Evolutionary conservation across 2,888 invertebrate species (phyloP).

Genomic region (Drosophila parthenogenetica): DNA sequence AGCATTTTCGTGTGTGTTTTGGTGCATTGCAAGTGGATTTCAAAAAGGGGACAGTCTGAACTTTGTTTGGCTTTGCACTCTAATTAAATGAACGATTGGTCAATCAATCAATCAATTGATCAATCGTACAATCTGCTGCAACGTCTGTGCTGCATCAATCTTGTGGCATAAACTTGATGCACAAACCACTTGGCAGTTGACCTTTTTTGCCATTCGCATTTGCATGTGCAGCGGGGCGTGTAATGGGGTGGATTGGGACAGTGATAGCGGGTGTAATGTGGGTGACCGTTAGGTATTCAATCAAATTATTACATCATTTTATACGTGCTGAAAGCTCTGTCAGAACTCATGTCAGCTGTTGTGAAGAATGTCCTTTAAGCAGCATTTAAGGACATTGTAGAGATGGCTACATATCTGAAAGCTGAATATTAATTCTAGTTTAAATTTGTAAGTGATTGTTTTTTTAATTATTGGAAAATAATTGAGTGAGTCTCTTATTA

Average conservation of each 20-base stretch:
- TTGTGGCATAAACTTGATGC: slow-evolving; percentile 32
- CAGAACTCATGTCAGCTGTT: not conserved
- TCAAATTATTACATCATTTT: slow-evolving; percentile 22
- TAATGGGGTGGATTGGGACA: not conserved
- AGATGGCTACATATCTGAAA: too few relatives aligned
- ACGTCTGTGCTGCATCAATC: slow-evolving; percentile 49
- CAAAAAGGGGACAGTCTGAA: slow-evolving; percentile 26
- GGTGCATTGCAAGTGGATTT: slow-evolving; percentile 47
- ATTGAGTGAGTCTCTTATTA: too few relatives aligned
- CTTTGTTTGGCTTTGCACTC: slow-evolving; percentile 26
- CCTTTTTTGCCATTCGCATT: slow-evolving; percentile 50
- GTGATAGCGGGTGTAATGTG: not conserved
- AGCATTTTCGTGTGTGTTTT: slow-evolving; percentile 17
- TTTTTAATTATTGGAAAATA: too few relatives aligned
- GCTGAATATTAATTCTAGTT: too few relatives aligned
- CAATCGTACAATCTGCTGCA: slow-evolving; percentile 28
- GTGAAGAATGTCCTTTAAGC: too few relatives aligned
- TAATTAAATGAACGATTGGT: slow-evolving; percentile 55
- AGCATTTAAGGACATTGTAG: too few relatives aligned
- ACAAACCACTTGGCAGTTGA: slow-evolving; percentile 35
- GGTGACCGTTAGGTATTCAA: slow-evolving; percentile 11
- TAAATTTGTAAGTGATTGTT: too few relatives aligned
- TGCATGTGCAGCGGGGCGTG: slow-evolving; percentile 11
- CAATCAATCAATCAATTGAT: slow-evolving; percentile 37
- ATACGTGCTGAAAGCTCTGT: slow-evolving; percentile 5